Evolutionary conservation across 2,797 vertebrate genomes (phyloP), one percentile per base, ranked within the genome.

Genomic region (Eulemur mongoz): DNA sequence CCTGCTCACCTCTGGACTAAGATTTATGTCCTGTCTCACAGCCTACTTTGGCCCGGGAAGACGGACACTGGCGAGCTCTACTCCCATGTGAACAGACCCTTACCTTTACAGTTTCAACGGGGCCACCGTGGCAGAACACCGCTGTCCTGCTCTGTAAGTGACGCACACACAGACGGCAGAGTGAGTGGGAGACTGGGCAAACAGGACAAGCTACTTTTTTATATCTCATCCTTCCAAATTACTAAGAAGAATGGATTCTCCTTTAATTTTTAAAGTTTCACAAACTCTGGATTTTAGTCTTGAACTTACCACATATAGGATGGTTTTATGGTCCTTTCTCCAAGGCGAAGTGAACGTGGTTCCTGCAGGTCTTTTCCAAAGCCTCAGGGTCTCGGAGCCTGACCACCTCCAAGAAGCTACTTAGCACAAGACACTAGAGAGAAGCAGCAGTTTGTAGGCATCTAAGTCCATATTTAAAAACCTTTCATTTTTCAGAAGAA

Each of bases 401-500:
- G 17, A 72, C 14, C 27, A 73, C 2, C 12, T 88, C 32, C 13
- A 61, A 63, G 40, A 94, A 93, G 40, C 15, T 61, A 17, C 54
- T 82, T 27, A 67, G 11, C 43, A 30, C 4, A 48, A 63, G 45
- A 70, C 17, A 52, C 35, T 65, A 30, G 35, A 79, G 20, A 50
- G 17, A 80, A 81, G 22, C 35, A 85, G 43, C 20, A 83, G 9
- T 76, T 70, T 85, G 6, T 30, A 88, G 38, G 43, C 38, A 94
- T 94, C 69, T 45, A 93, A 93, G 48, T 63, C 18, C 30, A 54
- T 80, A 84, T 50, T 82, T 78, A 17, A 67, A 93, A 96, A 87
- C 78, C 35, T 12, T 22, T 38, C 27, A 73, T 73, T 94, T 67
- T 65, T 7, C n/a, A 70, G 57, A 85, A 45, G 25, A 38, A 91